Conservation (phyloP, 2,888 invertebrate genomes). For the Cephus nigrinus region DNA sequence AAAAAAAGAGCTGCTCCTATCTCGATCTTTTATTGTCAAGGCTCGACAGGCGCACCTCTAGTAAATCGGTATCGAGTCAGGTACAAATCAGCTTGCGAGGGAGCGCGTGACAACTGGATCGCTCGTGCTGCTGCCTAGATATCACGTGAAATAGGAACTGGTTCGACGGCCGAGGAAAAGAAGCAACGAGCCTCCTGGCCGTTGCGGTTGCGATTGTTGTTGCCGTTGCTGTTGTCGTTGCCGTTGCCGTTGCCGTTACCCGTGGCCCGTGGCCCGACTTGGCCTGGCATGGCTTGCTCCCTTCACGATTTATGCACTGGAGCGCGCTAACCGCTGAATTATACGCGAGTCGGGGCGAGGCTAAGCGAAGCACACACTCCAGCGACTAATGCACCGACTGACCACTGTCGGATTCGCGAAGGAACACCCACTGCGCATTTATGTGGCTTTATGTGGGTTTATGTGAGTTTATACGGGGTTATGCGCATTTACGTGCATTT, state of each 20-base stretch:
- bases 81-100: too few relatives aligned
- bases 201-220: too few relatives aligned
- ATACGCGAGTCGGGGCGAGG: constrained; percentile 10
- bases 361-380: constrained; percentile 22
- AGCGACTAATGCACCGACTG: constrained; percentile 28
- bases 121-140: neutral
- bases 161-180: constrained; percentile 15
- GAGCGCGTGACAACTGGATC: too few relatives aligned
- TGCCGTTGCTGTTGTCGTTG: neutral
- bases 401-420: constrained; percentile 37
- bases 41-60: too few relatives aligned
- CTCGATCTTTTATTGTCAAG: too few relatives aligned
- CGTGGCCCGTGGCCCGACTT: constrained; percentile 6
- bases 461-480: too few relatives aligned
- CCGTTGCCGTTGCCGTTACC: neutral
- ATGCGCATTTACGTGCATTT: too few relatives aligned
- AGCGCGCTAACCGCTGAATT: constrained; percentile 11
- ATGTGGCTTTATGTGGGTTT: too few relatives aligned
- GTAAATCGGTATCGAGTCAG: too few relatives aligned
- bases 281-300: too few relatives aligned
- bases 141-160: neutral
- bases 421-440: too few relatives aligned
- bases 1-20: too few relatives aligned
- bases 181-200: constrained; percentile 13
- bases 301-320: constrained; percentile 7